Conservation (phyloP, 2,113 vertebrate species). For the Mus musculus region GRCm39 chr16:78968501-78969000, state of each 20-base stretch:
- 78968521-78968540: not conserved
- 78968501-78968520: not conserved
- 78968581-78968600: no score
- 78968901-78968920: not conserved
- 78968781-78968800: not conserved
- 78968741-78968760: no score
- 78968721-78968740: not conserved
- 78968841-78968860: not conserved
- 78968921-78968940: not conserved
- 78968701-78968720: not conserved
- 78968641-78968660: not conserved
- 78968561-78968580: no score
- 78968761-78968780: no score
- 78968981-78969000: not conserved
- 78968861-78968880: no score
- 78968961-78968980: not conserved
- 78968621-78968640: no score
- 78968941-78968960: not conserved
- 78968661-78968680: no score
- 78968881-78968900: not conserved
- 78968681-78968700: not conserved
- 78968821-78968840: rapidly evolving
- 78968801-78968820: not conserved
- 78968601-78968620: no score
- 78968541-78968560: not conserved